These are phyloP conservation scores for Cremastinae sp. DNA, from an alignment of 2,888 invertebrate species.

Conservation along the genomic window DNA sequence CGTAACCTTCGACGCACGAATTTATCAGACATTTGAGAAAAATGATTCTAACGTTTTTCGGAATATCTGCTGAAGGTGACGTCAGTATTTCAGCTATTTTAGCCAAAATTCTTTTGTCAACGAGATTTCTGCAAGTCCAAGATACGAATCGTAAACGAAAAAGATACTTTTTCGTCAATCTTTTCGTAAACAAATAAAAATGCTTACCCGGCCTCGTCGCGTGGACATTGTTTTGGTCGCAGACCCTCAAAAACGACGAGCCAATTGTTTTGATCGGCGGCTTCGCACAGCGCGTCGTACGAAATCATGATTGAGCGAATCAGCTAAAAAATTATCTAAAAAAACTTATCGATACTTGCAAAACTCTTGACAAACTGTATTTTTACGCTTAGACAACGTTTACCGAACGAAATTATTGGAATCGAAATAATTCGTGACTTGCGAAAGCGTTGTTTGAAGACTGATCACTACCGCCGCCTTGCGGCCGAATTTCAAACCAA, in stretches of 20 bases:
- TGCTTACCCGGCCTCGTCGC: conserved; percentile 51
- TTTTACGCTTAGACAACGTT: no score
- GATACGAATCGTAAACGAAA: neutral
- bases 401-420: no score
- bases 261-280: conserved; percentile 66
- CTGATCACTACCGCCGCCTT: conserved; percentile 1
- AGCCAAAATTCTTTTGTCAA: conserved; percentile 65
- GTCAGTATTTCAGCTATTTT: conserved; percentile 71
- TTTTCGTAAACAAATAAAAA: neutral
- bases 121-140: conserved; percentile 64
- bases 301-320: conserved; percentile 56
- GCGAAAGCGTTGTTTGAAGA: no score
- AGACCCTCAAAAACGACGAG: conserved; percentile 65
- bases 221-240: conserved; percentile 70
- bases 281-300: conserved; percentile 56
- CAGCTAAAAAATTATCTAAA: no score
- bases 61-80: conserved; percentile 56
- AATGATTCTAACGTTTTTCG: conserved; percentile 66
- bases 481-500: neutral
- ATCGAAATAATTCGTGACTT: no score
- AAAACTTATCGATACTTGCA: no score
- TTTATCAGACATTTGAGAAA: conserved; percentile 75
- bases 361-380: no score
- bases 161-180: neutral
- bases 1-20: conserved; percentile 72